Evolutionary conservation across 2,113 vertebrate species (phyloP), one percentile per base, ranked within the genome.

Genomic region (Paramisgurnus dabryanus): DNA sequence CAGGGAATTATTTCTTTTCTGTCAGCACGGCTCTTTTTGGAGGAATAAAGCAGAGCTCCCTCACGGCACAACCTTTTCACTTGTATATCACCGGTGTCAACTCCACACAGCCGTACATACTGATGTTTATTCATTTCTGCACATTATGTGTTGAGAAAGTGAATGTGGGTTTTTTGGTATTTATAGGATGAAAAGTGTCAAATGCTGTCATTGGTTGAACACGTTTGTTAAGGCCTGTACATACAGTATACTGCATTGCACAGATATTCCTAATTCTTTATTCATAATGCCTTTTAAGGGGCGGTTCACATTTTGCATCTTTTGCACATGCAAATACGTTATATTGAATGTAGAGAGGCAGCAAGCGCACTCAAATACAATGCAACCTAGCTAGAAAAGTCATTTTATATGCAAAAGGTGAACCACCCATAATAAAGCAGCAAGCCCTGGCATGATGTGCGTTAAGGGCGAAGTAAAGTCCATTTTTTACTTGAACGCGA

Each of bases 1-100:
- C n/a, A 57, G 55, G 70, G 53, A 73, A 40, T 58, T 39, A 60
- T 73, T 60, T 71, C 50, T 71, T 73, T 73, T 73, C 70, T 73
- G 70, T 22, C 70, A 43, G 70, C 39, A 43, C 43, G 17, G 34
- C 53, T 73, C 53, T 73, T 58, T 73, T 60, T 43, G 55, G 6
- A 60, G 40, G n/a, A 73, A 73, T 73, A 43, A 41, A 73, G 55
- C 40, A 7, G 17, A 22, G 12, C 40, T 73, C 70, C 55, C 70
- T 73, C 70, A 22, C 1, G 39, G 39, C 70, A 22, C 70, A 73
- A 60, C 70, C 55, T 73, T 73, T 73, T 43, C 39, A 41, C 39
- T 15, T 45, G 70, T 60, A 73, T 73, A 43, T 60, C 70, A 73
- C 12, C 43, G 55, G 55, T 58, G 70, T 43, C 39, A 41, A 40